These are phyloP conservation scores for Cercopithecus petaurista DNA, from an alignment of 2,797 vertebrate species.

Conservation along the genomic window DNA sequence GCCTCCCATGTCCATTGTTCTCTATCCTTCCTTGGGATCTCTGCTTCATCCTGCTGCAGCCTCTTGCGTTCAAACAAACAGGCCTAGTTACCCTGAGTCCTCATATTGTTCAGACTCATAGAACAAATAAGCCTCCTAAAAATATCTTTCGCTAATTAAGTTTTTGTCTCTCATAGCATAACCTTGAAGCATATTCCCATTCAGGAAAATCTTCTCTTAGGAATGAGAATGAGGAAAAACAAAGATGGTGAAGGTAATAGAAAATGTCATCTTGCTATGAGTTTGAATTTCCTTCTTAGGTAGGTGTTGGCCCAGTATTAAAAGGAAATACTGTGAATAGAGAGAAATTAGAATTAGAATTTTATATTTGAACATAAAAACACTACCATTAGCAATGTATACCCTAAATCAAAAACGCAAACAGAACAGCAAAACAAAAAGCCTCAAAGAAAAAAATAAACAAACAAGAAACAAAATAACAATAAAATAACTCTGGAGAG, in stretches of 20 bases:
- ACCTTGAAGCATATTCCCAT: background rate
- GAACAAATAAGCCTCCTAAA: background rate
- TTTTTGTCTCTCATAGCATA: background rate
- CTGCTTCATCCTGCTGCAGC: background rate
- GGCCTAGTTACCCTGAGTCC: too few relatives aligned
- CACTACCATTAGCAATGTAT: background rate
- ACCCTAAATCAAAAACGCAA: background rate
- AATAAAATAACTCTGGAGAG: background rate
- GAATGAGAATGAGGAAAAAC: background rate
- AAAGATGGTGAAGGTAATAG: background rate
- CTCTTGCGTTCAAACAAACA: background rate
- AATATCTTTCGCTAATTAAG: background rate
- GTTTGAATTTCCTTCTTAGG: background rate
- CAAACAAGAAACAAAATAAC: background rate
- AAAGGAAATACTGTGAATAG: background rate
- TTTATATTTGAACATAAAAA: background rate
- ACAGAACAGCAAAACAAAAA: background rate
- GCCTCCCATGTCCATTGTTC: background rate
- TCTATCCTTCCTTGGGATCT: too few relatives aligned
- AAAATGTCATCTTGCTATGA: background rate
- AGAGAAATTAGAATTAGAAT: background rate
- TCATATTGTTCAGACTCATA: background rate
- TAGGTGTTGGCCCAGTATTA: background rate
- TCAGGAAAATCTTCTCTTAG: background rate
- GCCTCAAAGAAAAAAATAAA: background rate